A percentile compares a stretch with the other conserved stretches of the same genome.
These are phyloP conservation scores for Argynnis bischoffii DNA, from an alignment of 2,888 invertebrate species.

Conservation along the genomic window DNA sequence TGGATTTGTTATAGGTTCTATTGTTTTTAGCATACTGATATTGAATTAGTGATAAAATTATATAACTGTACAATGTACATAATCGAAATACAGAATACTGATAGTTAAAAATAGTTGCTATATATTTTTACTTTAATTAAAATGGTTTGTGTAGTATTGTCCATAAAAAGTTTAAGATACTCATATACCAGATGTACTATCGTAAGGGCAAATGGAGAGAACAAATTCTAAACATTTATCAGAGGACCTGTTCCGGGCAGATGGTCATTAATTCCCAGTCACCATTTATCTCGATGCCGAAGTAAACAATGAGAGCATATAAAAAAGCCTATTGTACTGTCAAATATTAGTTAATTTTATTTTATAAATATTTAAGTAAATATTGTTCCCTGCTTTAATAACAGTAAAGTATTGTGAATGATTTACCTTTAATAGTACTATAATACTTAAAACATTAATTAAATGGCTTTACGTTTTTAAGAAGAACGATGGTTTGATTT, in stretches of 20 bases:
- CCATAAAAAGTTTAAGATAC: slow-evolving; percentile 12
- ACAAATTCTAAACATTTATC: slow-evolving; percentile 48
- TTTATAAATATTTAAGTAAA: slow-evolving; percentile 8
- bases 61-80: too few relatives aligned
- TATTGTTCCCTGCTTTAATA: background rate
- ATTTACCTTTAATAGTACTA: too few relatives aligned
- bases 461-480: too few relatives aligned
- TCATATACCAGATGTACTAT: slow-evolving; percentile 26
- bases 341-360: slow-evolving; percentile 16
- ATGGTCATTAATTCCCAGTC: slow-evolving; percentile 44
- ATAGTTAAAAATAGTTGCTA: too few relatives aligned
- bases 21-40: too few relatives aligned
- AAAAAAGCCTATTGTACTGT: slow-evolving; percentile 38
- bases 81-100: too few relatives aligned
- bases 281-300: slow-evolving; percentile 42
- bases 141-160: background rate
- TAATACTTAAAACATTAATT: too few relatives aligned
- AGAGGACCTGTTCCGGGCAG: slow-evolving; percentile 42
- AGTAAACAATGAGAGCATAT: slow-evolving; percentile 42
- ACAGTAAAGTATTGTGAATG: background rate
- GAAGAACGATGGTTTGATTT: too few relatives aligned
- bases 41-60: too few relatives aligned
- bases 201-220: slow-evolving; percentile 38
- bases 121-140: background rate
- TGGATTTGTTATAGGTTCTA: too few relatives aligned